Conservation (phyloP, 1,140 invertebrate species). For the Hormaphis cornu region DNA sequence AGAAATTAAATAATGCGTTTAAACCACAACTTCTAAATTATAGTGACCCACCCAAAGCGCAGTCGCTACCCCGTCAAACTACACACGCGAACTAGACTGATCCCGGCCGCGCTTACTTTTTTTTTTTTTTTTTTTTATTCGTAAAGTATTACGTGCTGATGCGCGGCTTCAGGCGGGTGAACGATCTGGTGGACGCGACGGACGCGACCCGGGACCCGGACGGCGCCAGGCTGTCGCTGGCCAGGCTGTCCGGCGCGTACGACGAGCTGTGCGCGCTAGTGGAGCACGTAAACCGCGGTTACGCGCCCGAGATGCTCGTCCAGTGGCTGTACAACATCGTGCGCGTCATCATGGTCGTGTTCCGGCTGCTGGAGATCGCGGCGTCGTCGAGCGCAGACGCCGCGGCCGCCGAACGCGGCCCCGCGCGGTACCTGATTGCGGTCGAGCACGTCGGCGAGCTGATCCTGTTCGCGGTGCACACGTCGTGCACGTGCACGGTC, state of each 20-base stretch:
- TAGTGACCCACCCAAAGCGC: too few relatives aligned
- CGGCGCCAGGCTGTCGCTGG: background rate
- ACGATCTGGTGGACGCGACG: background rate
- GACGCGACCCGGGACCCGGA: background rate
- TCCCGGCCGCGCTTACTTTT: too few relatives aligned
- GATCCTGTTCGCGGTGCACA: background rate
- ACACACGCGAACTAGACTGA: too few relatives aligned
- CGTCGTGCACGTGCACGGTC: background rate
- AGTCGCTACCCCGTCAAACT: too few relatives aligned
- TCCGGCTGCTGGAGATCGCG: background rate
- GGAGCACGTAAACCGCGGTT: background rate
- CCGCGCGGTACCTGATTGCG: background rate
- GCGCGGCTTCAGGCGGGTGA: background rate
- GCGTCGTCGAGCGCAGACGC: background rate
- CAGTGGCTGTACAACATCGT: slow-evolving; percentile 13
- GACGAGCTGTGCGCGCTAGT: background rate
- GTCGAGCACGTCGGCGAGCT: background rate
- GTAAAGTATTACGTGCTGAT: slow-evolving; percentile 1
- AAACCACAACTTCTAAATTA: too few relatives aligned
- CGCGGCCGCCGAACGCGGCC: background rate
- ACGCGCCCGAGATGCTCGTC: background rate
- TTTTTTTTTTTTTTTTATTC: too few relatives aligned
- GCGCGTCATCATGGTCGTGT: slow-evolving; percentile 3
- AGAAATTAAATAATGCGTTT: too few relatives aligned
- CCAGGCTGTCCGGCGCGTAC: background rate